Percentiles rank a stretch among this genome's conserved stretches.
Conservation (phyloP, 2,888 invertebrate species). For the Coelogynopora nodosa region DNA sequence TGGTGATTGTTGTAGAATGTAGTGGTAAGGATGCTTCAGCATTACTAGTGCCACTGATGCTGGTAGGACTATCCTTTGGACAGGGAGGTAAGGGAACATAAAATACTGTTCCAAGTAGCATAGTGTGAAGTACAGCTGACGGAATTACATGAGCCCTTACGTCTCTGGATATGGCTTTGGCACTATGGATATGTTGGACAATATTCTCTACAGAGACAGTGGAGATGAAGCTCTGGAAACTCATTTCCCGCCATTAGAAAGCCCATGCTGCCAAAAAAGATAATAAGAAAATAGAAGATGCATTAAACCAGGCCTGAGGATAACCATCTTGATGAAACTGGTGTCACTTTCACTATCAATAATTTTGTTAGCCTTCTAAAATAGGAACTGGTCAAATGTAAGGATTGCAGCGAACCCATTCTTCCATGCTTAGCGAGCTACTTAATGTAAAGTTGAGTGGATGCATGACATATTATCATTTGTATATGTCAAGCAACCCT, state of each 20-base stretch:
- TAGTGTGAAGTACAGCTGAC: background rate
- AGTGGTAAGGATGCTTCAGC: too few relatives aligned
- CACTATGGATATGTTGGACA: background rate
- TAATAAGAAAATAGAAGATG: background rate
- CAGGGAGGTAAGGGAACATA: too few relatives aligned
- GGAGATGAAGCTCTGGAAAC: background rate
- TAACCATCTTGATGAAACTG: background rate
- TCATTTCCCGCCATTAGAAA: background rate
- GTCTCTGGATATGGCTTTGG: background rate
- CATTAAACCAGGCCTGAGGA: background rate
- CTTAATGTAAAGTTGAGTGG: too few relatives aligned
- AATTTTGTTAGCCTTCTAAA: background rate
- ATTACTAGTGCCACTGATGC: too few relatives aligned
- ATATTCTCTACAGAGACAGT: background rate
- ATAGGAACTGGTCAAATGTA: background rate
- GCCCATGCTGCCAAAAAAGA: background rate
- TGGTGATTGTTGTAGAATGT: too few relatives aligned
- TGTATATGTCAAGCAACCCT: too few relatives aligned
- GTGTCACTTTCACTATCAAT: background rate
- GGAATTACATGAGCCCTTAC: too few relatives aligned
- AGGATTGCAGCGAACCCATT: too few relatives aligned
- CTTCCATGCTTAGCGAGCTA: too few relatives aligned
- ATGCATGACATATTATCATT: too few relatives aligned
- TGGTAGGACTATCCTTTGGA: too few relatives aligned
- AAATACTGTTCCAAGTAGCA: background rate